Evolutionary conservation across 2,888 invertebrate species (phyloP).

Genomic region (Spilarctia lutea): DNA sequence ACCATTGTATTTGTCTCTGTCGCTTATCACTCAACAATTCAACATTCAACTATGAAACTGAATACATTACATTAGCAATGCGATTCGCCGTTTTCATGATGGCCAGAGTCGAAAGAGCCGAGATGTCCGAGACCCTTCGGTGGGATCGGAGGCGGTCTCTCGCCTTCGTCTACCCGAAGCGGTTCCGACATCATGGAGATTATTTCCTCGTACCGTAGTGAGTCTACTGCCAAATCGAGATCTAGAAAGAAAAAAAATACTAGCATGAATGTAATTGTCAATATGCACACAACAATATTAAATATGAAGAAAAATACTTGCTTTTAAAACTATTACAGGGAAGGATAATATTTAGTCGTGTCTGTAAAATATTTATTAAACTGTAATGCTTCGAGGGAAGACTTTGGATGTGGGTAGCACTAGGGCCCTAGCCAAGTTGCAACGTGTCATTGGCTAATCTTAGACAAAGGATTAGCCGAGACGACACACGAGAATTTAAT

Average conservation of each 20-base stretch:
- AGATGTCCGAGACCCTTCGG: slow-evolving; percentile 81
- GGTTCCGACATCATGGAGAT: slow-evolving; percentile 83
- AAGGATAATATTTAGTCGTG: no score
- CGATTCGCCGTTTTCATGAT: slow-evolving; percentile 80
- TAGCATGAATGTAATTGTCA: no score
- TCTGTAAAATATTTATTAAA: no score
- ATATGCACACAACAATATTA: no score
- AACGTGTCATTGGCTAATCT: no score
- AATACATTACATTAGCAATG: slow-evolving; percentile 65
- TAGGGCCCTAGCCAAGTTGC: no score
- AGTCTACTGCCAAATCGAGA: slow-evolving; percentile 77
- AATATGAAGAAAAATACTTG: no score
- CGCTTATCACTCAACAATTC: slow-evolving; percentile 3
- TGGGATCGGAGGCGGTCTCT: slow-evolving; percentile 81
- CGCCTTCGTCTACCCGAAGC: slow-evolving; percentile 74
- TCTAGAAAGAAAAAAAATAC: slow-evolving; percentile 54
- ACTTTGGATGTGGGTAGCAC: no score
- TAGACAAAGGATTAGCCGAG: no score
- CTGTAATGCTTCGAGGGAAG: no score
- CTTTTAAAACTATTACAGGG: no score
- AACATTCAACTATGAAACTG: not conserved
- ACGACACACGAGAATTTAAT: no score
- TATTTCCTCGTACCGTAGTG: slow-evolving; percentile 80
- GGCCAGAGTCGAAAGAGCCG: slow-evolving; percentile 81
- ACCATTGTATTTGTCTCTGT: slow-evolving; percentile 5